phyloP scores from a whole-genome alignment of 2,888 invertebrate genomes.

The Mythimna vitellina region DNA sequence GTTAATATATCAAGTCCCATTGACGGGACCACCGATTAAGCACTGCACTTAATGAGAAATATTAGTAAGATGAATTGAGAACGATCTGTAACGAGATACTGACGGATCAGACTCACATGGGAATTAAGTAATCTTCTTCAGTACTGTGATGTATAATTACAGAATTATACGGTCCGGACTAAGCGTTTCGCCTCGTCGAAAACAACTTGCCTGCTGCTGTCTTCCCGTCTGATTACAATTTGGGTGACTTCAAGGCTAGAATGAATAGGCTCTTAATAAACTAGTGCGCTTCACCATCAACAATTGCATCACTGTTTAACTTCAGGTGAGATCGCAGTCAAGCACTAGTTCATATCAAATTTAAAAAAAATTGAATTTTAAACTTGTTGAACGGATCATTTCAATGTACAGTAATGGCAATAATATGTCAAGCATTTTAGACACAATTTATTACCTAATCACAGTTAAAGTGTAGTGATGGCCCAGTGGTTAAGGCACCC shows the following conservation, averaged over 20 bases:
- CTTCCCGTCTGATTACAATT: too few relatives aligned
- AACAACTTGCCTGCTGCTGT: neutral
- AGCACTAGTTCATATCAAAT: neutral
- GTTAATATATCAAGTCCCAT: slow-evolving; percentile 18
- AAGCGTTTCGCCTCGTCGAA: too few relatives aligned
- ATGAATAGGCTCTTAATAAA: too few relatives aligned
- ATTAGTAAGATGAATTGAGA: slow-evolving; percentile 29
- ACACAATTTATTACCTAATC: too few relatives aligned
- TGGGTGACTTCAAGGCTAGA: too few relatives aligned
- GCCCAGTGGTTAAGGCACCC: too few relatives aligned
- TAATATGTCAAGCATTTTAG: neutral
- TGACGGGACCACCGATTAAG: slow-evolving; percentile 22
- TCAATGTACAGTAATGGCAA: neutral
- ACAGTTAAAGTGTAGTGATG: too few relatives aligned
- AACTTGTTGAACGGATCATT: neutral
- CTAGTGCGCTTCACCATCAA: too few relatives aligned
- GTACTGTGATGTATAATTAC: neutral
- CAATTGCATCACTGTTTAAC: too few relatives aligned
- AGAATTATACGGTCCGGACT: neutral
- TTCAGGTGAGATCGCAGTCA: too few relatives aligned
- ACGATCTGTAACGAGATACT: slow-evolving; percentile 36
- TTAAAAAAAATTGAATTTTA: too few relatives aligned
- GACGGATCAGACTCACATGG: slow-evolving; percentile 30
- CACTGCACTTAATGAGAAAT: slow-evolving; percentile 43
- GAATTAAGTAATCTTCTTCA: slow-evolving; percentile 29